These are phyloP conservation scores for Eulemur rufifrons DNA, from an alignment of 2,113 vertebrate genomes.

Conservation along the genomic window DNA sequence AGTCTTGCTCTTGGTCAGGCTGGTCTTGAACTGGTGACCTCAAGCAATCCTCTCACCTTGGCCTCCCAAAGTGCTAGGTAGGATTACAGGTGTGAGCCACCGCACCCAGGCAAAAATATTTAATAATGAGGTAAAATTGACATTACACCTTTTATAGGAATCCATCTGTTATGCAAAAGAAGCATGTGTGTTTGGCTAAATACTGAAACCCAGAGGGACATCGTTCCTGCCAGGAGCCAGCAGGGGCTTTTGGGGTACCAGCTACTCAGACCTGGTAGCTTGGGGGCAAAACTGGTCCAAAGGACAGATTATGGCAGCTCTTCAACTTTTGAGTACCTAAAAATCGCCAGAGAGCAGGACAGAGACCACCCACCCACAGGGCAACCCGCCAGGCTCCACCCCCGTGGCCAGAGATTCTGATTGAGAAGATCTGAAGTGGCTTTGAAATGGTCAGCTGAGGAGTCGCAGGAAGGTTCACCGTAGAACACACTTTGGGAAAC, in stretches of 20 bases:
- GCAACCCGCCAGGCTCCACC: background rate
- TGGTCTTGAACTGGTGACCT: no score
- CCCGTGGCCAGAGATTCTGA: background rate
- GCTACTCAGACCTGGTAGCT: background rate
- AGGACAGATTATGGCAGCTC: background rate
- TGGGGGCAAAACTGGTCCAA: background rate
- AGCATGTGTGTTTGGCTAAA: conserved; percentile 66
- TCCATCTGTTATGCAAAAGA: conserved; percentile 70
- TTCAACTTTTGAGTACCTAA: background rate
- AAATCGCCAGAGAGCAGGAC: background rate
- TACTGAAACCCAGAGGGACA: conserved; percentile 44
- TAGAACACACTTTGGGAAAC: conserved; percentile 18
- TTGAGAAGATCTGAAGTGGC: background rate
- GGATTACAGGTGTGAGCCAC: no score
- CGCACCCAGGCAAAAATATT: background rate
- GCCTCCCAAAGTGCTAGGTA: no score
- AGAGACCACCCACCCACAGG: background rate
- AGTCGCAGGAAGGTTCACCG: background rate
- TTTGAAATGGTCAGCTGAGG: background rate
- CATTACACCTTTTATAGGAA: conserved; percentile 48
- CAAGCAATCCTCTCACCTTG: no score
- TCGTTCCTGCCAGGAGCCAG: conserved; percentile 21
- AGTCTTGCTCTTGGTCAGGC: no score
- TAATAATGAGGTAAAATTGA: conserved; percentile 64
- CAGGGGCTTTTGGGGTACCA: conserved; percentile 30